Evolutionary conservation across 2,888 invertebrate species (phyloP).

Genomic region (Diogma glabrata): DNA sequence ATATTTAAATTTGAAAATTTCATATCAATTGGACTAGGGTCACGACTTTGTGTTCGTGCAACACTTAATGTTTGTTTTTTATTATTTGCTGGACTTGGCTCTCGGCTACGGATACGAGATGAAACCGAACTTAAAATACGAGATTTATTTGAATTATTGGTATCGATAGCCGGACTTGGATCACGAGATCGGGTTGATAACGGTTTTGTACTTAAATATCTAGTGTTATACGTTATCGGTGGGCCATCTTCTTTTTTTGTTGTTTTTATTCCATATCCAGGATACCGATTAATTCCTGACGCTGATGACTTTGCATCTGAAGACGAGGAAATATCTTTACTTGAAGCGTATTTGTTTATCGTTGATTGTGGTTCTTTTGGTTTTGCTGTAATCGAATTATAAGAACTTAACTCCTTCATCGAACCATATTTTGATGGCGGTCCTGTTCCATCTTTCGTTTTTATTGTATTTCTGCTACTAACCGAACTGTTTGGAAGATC

Average conservation of each 20-base stretch:
- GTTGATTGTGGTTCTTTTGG: not conserved
- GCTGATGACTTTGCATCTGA: conserved; percentile 8
- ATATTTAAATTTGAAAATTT: conserved; percentile 20
- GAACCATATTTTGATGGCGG: conserved; percentile 8
- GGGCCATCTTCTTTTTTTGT: conserved; percentile 15
- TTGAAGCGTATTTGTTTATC: conserved; percentile 13
- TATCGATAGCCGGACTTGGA: conserved; percentile 32
- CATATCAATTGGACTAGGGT: conserved; percentile 39
- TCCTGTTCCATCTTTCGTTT: not conserved
- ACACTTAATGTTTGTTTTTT: not conserved
- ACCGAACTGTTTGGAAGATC: not conserved
- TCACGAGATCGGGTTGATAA: conserved; percentile 25
- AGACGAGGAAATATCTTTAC: conserved; percentile 9
- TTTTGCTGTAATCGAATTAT: not conserved
- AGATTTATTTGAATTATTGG: conserved; percentile 26
- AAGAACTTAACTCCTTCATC: not conserved
- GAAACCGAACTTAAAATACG: conserved; percentile 21
- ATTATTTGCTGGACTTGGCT: conserved; percentile 40
- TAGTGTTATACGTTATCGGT: conserved; percentile 14
- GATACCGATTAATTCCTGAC: conserved; percentile 2
- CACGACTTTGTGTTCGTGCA: conserved; percentile 31
- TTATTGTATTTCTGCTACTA: no score
- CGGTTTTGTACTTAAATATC: conserved; percentile 9
- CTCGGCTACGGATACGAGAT: conserved; percentile 38
- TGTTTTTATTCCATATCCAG: no score